Evolutionary conservation across 2,888 invertebrate genomes (phyloP).

Genomic region (Tenthredo livida): DNA sequence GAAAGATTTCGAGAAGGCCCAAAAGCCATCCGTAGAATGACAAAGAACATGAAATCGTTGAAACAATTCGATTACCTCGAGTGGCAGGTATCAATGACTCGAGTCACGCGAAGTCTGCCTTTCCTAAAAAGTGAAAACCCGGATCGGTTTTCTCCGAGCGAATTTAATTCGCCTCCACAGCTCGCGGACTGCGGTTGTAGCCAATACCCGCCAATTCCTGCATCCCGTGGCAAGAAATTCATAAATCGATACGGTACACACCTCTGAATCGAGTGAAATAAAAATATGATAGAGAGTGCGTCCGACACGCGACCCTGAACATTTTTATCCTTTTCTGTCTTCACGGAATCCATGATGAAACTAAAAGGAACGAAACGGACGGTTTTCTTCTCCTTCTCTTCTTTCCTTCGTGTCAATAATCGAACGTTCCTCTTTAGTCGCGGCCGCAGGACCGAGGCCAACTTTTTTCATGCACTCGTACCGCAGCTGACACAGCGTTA

Average conservation of each 20-base stretch:
- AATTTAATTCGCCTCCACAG: not conserved
- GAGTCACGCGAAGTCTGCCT: constrained; percentile 1
- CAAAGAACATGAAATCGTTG: not conserved
- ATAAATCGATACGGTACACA: not conserved
- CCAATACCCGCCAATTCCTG: not conserved
- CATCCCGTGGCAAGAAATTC: not conserved
- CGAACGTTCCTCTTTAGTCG: constrained; percentile 18
- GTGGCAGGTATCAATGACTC: not conserved
- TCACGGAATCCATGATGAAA: constrained; percentile 41
- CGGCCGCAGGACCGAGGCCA: not conserved
- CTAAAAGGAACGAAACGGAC: not conserved
- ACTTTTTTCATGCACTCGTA: not conserved
- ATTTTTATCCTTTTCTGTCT: constrained; percentile 23
- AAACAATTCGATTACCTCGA: not conserved
- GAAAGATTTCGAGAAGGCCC: not conserved
- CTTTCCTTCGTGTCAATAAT: not conserved
- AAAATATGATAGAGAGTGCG: not conserved
- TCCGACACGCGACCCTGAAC: constrained; percentile 27
- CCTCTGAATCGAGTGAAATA: not conserved
- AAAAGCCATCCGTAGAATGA: not conserved
- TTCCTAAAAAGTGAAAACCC: constrained; percentile 34
- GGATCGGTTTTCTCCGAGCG: constrained; percentile 19
- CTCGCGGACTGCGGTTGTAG: not conserved
- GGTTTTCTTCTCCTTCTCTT: not conserved
- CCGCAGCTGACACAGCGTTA: not conserved